phyloP scores from a whole-genome alignment of 2,888 invertebrate genomes.

The Cataglyphis livida region DNA sequence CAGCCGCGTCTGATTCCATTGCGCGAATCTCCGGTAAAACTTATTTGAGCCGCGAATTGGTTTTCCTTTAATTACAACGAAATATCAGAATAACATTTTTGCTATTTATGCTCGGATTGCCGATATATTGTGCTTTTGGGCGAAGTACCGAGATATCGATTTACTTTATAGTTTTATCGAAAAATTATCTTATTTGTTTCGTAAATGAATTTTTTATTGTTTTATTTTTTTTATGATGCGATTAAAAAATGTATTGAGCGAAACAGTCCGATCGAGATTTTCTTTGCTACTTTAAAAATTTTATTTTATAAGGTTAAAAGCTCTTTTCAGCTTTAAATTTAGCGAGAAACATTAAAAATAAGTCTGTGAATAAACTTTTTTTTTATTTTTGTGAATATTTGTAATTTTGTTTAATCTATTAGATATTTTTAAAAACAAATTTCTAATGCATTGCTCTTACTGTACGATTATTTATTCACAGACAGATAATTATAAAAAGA shows the following conservation, averaged over 20 bases:
- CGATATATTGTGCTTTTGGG: not conserved
- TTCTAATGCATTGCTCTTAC: not conserved
- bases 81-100: not conserved
- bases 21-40: not conserved
- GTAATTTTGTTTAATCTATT: not conserved
- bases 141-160: not conserved
- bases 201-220: not conserved
- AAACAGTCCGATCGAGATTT: not conserved
- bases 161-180: not conserved
- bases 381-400: not conserved
- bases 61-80: conserved; percentile 32
- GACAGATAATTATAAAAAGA: not conserved
- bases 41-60: conserved; percentile 38
- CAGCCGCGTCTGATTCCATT: conserved; percentile 47
- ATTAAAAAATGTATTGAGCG: not conserved
- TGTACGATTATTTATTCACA: not conserved
- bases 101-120: not conserved
- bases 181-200: not conserved
- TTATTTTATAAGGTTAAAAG: conserved; percentile 4
- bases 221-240: not conserved
- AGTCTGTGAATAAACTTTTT: not conserved
- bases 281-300: not conserved
- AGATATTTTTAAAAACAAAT: not conserved
- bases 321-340: not conserved
- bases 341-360: not conserved